These are phyloP conservation scores for Lingula anatina DNA, from an alignment of 2,888 invertebrate genomes.

Conservation along the genomic window DNA sequence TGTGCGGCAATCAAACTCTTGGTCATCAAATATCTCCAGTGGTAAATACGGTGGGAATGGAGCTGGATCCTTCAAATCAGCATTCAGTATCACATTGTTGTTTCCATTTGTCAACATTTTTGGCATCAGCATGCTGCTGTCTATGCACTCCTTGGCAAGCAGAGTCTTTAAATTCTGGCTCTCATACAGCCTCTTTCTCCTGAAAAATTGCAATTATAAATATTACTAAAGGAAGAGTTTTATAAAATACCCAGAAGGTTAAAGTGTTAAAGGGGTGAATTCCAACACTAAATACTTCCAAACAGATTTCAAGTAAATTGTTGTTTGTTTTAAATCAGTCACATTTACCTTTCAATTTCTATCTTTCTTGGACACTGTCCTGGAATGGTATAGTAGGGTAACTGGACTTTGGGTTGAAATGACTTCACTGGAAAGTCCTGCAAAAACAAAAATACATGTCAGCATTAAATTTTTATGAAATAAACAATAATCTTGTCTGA, in stretches of 20 bases:
- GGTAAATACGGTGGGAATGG: conserved; percentile 57
- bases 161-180: conserved; percentile 38
- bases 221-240: neutral
- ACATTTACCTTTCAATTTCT: conserved; percentile 73
- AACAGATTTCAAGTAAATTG: neutral
- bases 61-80: conserved; percentile 38
- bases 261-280: too few species aligned
- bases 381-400: conserved; percentile 64
- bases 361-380: conserved; percentile 70
- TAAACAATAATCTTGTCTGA: too few species aligned
- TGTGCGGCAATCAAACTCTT: conserved; percentile 62
- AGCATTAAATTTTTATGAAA: too few species aligned
- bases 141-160: conserved; percentile 28
- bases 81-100: conserved; percentile 30
- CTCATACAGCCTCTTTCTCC: conserved; percentile 43
- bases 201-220: too few species aligned
- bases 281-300: neutral
- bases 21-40: conserved; percentile 66
- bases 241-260: neutral
- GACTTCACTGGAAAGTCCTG: conserved; percentile 68
- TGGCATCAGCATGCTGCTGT: conserved; percentile 45
- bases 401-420: conserved; percentile 76
- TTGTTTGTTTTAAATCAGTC: too few species aligned
- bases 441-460: conserved; percentile 24
- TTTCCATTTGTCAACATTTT: conserved; percentile 27